A percentile compares a stretch with the other conserved stretches of the same genome.
Evolutionary conservation across 2,888 invertebrate species (phyloP).

Genomic region (Calephelis perditalis): DNA sequence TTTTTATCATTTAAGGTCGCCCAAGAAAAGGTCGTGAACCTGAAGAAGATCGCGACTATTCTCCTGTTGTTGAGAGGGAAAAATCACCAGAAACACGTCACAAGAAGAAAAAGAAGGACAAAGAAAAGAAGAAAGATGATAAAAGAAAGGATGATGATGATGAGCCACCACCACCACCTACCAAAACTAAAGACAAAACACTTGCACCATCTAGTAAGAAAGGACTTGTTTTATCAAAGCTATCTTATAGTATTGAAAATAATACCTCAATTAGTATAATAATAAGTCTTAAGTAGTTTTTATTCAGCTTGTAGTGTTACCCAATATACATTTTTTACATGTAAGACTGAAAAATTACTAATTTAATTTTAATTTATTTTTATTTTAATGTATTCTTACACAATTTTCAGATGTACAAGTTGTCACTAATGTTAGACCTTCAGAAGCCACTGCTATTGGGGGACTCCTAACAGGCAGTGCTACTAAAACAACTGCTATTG

Average conservation of each 20-base stretch:
- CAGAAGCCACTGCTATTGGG: slow-evolving; percentile 85
- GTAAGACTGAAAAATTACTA: background rate
- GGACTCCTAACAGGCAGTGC: slow-evolving; percentile 82
- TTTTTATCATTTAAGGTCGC: slow-evolving; percentile 41
- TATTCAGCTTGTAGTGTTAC: too few species aligned
- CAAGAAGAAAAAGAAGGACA: slow-evolving; percentile 56
- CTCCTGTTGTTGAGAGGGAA: slow-evolving; percentile 53
- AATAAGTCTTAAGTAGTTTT: too few species aligned
- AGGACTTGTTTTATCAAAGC: too few species aligned
- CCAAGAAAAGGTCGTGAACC: slow-evolving; percentile 42
- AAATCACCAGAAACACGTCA: slow-evolving; percentile 53
- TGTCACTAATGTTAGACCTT: slow-evolving; percentile 78
- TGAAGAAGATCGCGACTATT: slow-evolving; percentile 55
- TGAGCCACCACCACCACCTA: slow-evolving; percentile 28
- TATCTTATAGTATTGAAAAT: too few species aligned
- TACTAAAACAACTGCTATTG: slow-evolving; percentile 72
- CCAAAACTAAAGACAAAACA: slow-evolving; percentile 69
- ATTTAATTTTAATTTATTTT: background rate
- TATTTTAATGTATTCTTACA: background rate
- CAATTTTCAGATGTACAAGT: slow-evolving; percentile 61
- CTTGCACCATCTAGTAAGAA: slow-evolving; percentile 67
- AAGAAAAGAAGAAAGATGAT: slow-evolving; percentile 47
- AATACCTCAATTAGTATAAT: too few species aligned
- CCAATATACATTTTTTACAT: slow-evolving; percentile 8
- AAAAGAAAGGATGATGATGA: slow-evolving; percentile 35